phyloP scores from a whole-genome alignment of 2,113 vertebrate species.

The Sylvietta virens region DNA sequence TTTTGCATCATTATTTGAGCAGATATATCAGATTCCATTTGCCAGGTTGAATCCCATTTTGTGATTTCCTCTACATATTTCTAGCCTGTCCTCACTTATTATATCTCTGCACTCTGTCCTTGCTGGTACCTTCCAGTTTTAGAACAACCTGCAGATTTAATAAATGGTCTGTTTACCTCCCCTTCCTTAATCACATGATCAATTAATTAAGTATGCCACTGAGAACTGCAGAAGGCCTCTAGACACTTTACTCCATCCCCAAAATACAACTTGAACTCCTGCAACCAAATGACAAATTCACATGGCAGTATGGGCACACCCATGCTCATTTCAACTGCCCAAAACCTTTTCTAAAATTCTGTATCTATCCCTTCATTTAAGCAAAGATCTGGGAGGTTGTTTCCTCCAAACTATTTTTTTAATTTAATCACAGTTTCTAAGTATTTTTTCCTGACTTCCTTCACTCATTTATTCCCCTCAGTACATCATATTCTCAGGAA shows the following conservation, averaged over 20 bases:
- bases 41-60: slow-evolving; percentile 30
- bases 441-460: background rate
- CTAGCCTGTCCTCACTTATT: slow-evolving; percentile 18
- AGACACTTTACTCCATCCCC: background rate
- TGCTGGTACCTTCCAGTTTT: background rate
- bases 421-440: background rate
- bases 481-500: background rate
- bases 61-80: slow-evolving; percentile 32
- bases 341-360: background rate
- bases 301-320: background rate
- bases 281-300: background rate
- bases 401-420: background rate
- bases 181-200: background rate
- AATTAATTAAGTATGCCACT: background rate
- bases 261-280: background rate
- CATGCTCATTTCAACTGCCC: background rate
- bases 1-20: slow-evolving; percentile 31
- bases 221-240: background rate
- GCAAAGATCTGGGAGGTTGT: background rate
- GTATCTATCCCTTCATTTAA: background rate
- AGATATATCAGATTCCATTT: slow-evolving; percentile 8
- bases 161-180: background rate
- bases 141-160: background rate
- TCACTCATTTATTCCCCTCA: background rate
- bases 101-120: background rate